Base-by-base conservation (phyloP, 2,888 invertebrate genomes). In the Nomada goodeniana region DNA sequence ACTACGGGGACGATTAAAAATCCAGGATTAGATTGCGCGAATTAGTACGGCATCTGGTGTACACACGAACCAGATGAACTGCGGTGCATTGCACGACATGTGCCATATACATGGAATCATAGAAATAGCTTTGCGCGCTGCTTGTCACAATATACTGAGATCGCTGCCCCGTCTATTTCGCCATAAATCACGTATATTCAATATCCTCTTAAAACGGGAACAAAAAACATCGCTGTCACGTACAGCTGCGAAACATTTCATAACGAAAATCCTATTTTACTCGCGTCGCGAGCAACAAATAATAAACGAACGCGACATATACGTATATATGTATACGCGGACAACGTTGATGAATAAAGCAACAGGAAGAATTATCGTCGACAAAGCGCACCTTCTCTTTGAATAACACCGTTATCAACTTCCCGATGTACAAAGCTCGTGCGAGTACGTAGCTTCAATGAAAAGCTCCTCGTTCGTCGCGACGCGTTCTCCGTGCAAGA, bases 21-120 rank as follows among this genome's bases (percentile, higher is more conserved):
- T 84, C 70, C 55, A 52, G 75, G 59, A 82, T 88, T 88, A 80
- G 78, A 87, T 82, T 80, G 84, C 57, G 61, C 44, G 86, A 87
- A 82, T 84, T 81, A 78, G 55, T 75, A 61, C 15, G 68, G 73
- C 77, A 81, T 87, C 79, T 82, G 81, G 78, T 20, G 60, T 67
- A 29, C 60, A 26, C 60, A 15, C 53, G 18, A 20, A 63, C 44
- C 61, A 61, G 50, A 57, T 26, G 50, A n/a, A 36, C 29, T 50
- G 50, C 47, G n/a, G n/a, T 52, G n/a, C 23, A 36, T 61, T 68
- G n/a, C 36, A 18, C 52, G 61, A 65, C 64, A 70, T 42, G 59
- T 18, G 13, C 47, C 26, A 20, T 53, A 29, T 23, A 64, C 23
- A 36, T 47, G 36, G 57, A 68, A 70, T 47, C 50, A 18, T 71